These are phyloP conservation scores for Gymnorhina tibicen DNA, from an alignment of 2,113 vertebrate genomes.

Conservation along the genomic window DNA sequence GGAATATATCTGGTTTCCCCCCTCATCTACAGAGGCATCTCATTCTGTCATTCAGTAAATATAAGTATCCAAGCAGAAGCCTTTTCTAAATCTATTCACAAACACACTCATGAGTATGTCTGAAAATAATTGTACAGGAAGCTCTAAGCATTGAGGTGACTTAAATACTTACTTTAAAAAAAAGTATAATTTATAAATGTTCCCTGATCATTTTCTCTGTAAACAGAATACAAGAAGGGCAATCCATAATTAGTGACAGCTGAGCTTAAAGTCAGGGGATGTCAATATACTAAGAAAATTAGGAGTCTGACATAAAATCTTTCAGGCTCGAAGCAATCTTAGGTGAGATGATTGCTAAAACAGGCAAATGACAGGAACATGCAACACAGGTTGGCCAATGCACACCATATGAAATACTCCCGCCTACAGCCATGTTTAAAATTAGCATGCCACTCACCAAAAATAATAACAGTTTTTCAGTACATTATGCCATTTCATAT, in stretches of 20 bases:
- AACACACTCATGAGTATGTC: not conserved
- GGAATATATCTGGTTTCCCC: not conserved
- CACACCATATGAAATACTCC: not conserved
- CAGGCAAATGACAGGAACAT: not conserved
- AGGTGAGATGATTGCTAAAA: constrained; percentile 35
- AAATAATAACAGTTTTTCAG: constrained; percentile 3
- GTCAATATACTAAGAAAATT: constrained; percentile 1
- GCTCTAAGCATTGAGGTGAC: not conserved
- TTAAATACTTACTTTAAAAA: not conserved
- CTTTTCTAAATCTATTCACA: constrained; percentile 13
- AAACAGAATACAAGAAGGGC: not conserved
- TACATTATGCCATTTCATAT: not conserved
- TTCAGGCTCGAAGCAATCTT: constrained; percentile 31
- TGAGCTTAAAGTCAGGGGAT: constrained; percentile 9
- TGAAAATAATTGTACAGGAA: not conserved
- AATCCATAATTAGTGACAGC: constrained; percentile 34
- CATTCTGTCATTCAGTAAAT: constrained; percentile 45
- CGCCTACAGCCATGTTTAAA: not conserved
- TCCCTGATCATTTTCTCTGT: not conserved
- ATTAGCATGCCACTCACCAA: not conserved
- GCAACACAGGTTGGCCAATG: not conserved
- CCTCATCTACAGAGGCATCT: not conserved
- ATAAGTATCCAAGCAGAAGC: not conserved
- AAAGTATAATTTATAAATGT: not conserved
- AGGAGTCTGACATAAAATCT: constrained; percentile 29